Evolutionary conservation across 2,888 invertebrate genomes (phyloP), one percentile per base, ranked within the genome.

Genomic region (Troides helena): DNA sequence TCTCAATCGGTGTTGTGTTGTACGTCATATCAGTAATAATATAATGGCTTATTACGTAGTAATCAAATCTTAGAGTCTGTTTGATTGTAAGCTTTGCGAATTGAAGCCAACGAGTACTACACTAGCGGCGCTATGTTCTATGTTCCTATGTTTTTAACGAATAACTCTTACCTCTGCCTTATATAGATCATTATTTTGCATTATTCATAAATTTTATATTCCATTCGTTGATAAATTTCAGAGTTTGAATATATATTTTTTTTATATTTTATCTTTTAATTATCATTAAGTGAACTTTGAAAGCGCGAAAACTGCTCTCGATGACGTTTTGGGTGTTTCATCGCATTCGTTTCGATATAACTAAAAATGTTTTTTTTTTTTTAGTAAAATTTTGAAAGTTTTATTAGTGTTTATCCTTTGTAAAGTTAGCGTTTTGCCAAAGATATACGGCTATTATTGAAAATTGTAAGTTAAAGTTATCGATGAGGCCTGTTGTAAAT

Each of bases 11-110:
- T 59, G 53, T 66, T 66, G 66, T 66, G 46, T 66, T 66, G 10
- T 25, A 18, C 17, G 25, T 53, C 60, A 66, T 60, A 66, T 53
- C 66, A 66, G 17, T 66, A 53, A 60, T 53, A 60, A 14, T 66
- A 21, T 60, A 50, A 30, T 10, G 36, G n/a, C 53, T 59, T 60
- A 30, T 18, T 36, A 36, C n/a, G 5, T 36, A 56, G 23, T 5
- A 59, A 23, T 65, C 21, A 46, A 12, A 30, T 30, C 23, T 46
- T 65, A 58, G 43, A 46, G 18, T 36, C n/a, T 21, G 8, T 6
- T 6, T 50, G 36, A 53, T 18, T 53, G 12, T n/a, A 14, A 18
- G 56, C 56, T 56, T n/a, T 53, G 23, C 23, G 62, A 62, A 30
- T 60, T 46, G 21, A 17, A 14, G 46, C 46, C 10, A 46, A 46